Evolutionary conservation across 1,140 invertebrate genomes (phyloP).

Genomic region (Lucilia cuprina): DNA sequence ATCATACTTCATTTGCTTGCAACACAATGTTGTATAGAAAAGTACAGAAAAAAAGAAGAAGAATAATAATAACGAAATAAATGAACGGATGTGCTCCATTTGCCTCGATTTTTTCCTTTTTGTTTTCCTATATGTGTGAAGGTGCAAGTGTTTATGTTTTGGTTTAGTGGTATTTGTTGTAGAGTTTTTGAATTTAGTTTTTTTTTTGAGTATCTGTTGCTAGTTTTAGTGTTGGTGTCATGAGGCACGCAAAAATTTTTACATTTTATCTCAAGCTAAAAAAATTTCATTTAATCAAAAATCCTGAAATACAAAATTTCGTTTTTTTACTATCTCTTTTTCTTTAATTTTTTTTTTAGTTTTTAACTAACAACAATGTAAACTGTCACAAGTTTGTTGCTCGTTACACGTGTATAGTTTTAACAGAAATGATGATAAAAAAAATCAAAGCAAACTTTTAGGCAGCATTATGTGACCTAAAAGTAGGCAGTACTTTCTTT

Average conservation of each 20-base stretch:
- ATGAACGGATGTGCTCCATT: neutral
- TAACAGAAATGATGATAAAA: neutral
- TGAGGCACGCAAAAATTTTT: constrained; percentile 8
- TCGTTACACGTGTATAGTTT: neutral
- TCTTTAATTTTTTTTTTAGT: neutral
- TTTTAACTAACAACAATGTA: neutral
- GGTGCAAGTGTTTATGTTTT: neutral
- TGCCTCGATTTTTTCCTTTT: neutral
- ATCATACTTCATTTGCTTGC: neutral
- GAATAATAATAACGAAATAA: neutral
- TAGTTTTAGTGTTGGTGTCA: neutral
- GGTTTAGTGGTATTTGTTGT: neutral
- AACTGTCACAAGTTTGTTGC: neutral
- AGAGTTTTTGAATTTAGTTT: neutral
- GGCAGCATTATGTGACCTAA: no score
- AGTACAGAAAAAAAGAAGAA: no score
- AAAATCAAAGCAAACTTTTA: no score
- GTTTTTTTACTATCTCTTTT: neutral
- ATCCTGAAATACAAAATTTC: neutral
- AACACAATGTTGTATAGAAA: neutral
- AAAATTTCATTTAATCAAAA: constrained; percentile 26
- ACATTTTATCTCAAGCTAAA: neutral
- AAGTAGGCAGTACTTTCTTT: no score
- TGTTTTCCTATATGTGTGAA: neutral
- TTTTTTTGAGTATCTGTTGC: neutral